A percentile compares a stretch with the other conserved stretches of the same genome.
Evolutionary conservation across 1,140 invertebrate species (phyloP).

Genomic region (Pygmarrhopalites habei): DNA sequence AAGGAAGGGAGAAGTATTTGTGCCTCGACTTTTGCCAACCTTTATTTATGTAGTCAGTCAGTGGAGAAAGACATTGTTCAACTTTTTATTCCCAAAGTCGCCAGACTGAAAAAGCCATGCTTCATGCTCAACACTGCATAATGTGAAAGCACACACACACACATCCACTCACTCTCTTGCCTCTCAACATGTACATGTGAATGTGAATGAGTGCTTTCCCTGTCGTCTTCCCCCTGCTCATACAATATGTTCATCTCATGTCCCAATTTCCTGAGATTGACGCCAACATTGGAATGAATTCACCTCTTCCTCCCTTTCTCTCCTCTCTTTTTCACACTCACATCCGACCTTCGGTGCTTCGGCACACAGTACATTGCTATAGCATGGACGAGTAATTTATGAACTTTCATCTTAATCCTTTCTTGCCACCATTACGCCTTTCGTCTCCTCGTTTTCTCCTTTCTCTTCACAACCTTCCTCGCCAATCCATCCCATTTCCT

Average conservation of each 20-base stretch:
- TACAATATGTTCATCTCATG: neutral
- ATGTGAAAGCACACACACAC: neutral
- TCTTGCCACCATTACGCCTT: neutral
- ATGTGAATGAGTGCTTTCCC: conserved; percentile 10
- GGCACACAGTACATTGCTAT: no score
- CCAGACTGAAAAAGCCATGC: conserved; percentile 10
- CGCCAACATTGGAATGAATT: conserved; percentile 3
- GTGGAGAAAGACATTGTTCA: conserved; percentile 21
- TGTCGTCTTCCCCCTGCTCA: conserved; percentile 13
- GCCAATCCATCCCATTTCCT: neutral
- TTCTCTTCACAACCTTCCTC: neutral
- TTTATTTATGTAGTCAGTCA: conserved; percentile 22
- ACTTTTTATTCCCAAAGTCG: conserved; percentile 19
- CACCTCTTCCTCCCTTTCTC: neutral
- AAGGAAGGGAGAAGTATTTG: neutral
- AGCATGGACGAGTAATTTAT: no score
- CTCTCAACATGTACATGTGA: neutral
- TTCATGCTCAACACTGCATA: conserved; percentile 5
- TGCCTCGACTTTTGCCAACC: conserved; percentile 10
- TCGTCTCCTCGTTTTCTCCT: conserved; percentile 1
- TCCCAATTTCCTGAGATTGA: conserved; percentile 30
- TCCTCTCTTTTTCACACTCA: neutral
- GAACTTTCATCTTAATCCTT: neutral
- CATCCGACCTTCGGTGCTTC: no score
- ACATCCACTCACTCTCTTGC: no score